Conservation (phyloP, 1,140 invertebrate genomes). For the Chlorops oryzae region DNA sequence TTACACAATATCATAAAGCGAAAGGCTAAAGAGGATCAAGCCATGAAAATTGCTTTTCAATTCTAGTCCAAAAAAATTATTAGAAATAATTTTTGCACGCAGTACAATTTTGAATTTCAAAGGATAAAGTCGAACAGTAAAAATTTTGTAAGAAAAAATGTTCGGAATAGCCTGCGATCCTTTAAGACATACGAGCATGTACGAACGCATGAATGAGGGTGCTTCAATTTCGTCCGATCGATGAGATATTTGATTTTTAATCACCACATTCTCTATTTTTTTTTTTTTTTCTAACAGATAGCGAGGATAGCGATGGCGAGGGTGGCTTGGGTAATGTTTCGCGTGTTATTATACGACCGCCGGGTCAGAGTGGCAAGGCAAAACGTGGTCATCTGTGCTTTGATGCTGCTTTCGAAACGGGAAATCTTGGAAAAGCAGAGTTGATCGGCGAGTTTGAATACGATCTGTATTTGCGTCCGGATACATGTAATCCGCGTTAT, state of each 20-base stretch:
- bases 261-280: slow-evolving; percentile 1
- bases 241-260: background rate
- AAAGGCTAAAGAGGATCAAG: too few relatives aligned
- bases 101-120: too few relatives aligned
- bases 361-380: slow-evolving; percentile 83
- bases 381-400: slow-evolving; percentile 87
- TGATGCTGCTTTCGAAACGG: slow-evolving; percentile 95
- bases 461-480: slow-evolving; percentile 92
- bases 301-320: slow-evolving; percentile 91
- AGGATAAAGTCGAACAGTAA: background rate
- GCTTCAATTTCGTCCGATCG: too few relatives aligned
- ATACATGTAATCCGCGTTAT: slow-evolving; percentile 89
- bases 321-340: slow-evolving; percentile 92
- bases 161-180: slow-evolving; percentile 52
- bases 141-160: slow-evolving; percentile 22
- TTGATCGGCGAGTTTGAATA: slow-evolving; percentile 92
- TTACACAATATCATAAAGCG: too few relatives aligned
- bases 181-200: slow-evolving; percentile 60
- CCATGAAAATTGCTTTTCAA: slow-evolving; percentile 9
- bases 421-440: slow-evolving; percentile 92
- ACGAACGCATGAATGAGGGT: slow-evolving; percentile 55
- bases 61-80: background rate
- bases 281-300: slow-evolving; percentile 58
- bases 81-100: too few relatives aligned
- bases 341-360: slow-evolving; percentile 83